These are phyloP conservation scores for Drosophila nr. perissopoda DNA, from an alignment of 2,888 invertebrate genomes.

Conservation along the genomic window DNA sequence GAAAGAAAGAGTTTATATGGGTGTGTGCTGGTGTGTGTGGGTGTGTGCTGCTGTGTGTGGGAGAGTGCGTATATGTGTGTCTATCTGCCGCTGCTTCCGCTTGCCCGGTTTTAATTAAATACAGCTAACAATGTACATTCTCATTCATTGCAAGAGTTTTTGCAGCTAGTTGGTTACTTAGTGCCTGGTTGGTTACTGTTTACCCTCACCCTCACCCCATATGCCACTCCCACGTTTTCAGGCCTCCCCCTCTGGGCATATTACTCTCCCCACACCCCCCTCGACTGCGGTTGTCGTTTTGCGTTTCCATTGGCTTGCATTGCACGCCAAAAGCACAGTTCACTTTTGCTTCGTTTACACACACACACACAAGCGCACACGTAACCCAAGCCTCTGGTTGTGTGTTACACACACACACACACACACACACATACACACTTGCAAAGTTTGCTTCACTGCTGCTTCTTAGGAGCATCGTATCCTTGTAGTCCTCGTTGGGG, in stretches of 20 bases:
- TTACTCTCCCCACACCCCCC: background rate
- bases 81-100: constrained; percentile 16
- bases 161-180: constrained; percentile 69
- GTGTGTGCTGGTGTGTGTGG: background rate
- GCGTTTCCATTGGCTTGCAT: constrained; percentile 39
- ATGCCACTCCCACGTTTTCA: background rate
- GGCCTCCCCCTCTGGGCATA: background rate
- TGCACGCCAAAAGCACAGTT: constrained; percentile 28
- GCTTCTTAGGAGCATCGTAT: constrained; percentile 2
- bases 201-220: background rate
- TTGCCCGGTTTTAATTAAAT: constrained; percentile 61
- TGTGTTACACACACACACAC: constrained; percentile 6
- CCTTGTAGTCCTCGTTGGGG: constrained; percentile 37
- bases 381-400: background rate
- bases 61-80: constrained; percentile 2
- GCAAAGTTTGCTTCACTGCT: constrained; percentile 1
- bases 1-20: background rate
- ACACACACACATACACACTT: constrained; percentile 2
- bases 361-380: background rate
- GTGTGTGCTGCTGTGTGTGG: background rate
- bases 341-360: background rate
- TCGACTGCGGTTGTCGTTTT: constrained; percentile 38
- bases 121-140: constrained; percentile 71
- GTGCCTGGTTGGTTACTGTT: constrained; percentile 32
- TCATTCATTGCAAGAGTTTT: constrained; percentile 66